Conservation (phyloP, 1,140 invertebrate genomes). For the Wasmannia auropunctata region DNA sequence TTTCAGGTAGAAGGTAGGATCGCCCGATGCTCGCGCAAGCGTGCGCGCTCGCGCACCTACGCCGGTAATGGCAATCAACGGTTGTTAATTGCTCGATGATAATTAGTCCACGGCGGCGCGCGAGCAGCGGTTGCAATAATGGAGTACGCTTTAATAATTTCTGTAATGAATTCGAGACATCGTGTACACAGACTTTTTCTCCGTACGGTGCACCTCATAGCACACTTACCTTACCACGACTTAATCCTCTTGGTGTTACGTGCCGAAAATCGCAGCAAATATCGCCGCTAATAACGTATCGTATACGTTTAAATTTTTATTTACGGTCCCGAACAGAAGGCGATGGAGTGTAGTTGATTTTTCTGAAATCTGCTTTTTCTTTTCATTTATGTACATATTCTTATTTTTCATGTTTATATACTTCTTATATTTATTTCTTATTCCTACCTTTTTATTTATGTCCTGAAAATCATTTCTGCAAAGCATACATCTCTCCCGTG, state of each 20-base stretch:
- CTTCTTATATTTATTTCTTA: not conserved
- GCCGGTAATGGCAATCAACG: constrained; percentile 73
- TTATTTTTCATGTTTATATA: not conserved
- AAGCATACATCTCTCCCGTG: not conserved
- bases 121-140: constrained; percentile 57
- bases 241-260: not conserved
- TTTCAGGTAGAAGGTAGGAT: constrained; percentile 38
- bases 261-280: not conserved
- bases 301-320: not conserved
- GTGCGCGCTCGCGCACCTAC: constrained; percentile 32
- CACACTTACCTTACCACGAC: constrained; percentile 3
- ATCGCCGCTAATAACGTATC: too few relatives aligned
- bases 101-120: constrained; percentile 61
- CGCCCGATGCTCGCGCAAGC: constrained; percentile 35
- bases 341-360: not conserved
- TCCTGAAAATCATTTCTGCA: not conserved
- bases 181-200: constrained; percentile 34
- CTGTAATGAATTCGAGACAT: constrained; percentile 72
- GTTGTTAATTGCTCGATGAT: constrained; percentile 74
- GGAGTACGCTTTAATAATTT: constrained; percentile 72
- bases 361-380: not conserved
- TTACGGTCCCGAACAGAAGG: not conserved
- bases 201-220: constrained; percentile 25
- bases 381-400: not conserved
- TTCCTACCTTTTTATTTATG: not conserved